phyloP scores from a whole-genome alignment of 2,113 vertebrate species.

The Vulpes lagopus region DNA sequence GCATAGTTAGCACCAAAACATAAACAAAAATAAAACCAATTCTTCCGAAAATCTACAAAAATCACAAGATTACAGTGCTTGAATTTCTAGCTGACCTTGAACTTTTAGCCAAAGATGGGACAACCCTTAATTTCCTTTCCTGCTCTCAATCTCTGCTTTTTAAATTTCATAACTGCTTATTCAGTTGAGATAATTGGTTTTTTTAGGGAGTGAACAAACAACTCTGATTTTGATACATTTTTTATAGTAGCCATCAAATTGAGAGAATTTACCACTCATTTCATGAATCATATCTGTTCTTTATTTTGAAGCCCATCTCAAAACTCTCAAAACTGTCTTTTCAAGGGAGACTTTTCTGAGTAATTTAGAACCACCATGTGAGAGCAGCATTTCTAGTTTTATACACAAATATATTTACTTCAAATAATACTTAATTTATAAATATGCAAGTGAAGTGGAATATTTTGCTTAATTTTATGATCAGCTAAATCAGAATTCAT shows the following conservation, averaged over 20 bases:
- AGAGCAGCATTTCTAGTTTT: conserved; percentile 10
- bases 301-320: not conserved
- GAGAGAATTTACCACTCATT: not conserved
- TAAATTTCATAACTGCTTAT: not conserved
- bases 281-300: not conserved
- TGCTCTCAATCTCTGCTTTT: not conserved
- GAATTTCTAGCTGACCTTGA: conserved; percentile 41
- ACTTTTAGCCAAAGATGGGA: not conserved
- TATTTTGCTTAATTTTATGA: conserved; percentile 39
- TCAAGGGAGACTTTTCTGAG: not conserved
- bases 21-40: conserved; percentile 3
- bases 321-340: not conserved
- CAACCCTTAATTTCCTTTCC: not conserved
- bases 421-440: conserved; percentile 20
- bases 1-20: conserved; percentile 11
- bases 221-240: not conserved
- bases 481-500: not conserved
- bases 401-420: conserved; percentile 7
- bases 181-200: not conserved
- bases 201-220: conserved; percentile 11
- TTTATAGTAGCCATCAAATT: not conserved
- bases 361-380: not conserved
- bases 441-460: not conserved
- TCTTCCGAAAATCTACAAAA: conserved; percentile 10
- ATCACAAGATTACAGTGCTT: not conserved